phyloP scores from a whole-genome alignment of 2,113 vertebrate species.

The Asarcornis scutulata region DNA sequence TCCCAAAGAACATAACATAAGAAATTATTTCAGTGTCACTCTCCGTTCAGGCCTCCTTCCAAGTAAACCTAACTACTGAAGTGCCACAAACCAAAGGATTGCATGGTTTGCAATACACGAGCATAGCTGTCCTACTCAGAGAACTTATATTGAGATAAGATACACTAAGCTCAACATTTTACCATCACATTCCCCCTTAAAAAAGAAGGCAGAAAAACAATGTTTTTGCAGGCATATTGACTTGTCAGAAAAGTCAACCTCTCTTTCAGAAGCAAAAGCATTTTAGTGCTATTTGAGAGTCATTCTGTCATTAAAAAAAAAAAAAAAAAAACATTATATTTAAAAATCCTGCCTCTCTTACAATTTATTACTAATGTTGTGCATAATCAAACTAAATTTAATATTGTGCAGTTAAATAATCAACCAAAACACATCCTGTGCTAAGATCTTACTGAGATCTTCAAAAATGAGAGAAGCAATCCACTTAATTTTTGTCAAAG shows the following conservation, averaged over 20 bases:
- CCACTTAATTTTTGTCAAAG: slow-evolving; percentile 20
- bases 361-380: not conserved
- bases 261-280: not conserved
- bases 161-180: not conserved
- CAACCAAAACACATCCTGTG: not conserved
- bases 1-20: not conserved
- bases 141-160: not conserved
- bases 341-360: not conserved
- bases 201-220: not conserved
- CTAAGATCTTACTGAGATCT: not conserved
- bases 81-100: not conserved
- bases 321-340: not conserved
- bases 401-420: not conserved
- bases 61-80: not conserved
- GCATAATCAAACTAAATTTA: not conserved
- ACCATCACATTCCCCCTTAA: accelerated
- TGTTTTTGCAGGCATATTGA: not conserved
- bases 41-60: not conserved
- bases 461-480: slow-evolving; percentile 6
- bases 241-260: not conserved
- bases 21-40: not conserved
- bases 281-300: not conserved
- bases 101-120: not conserved
- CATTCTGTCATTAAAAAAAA: not conserved
- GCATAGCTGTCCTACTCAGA: not conserved